Evolutionary conservation across 2,797 vertebrate species (phyloP).

Genomic region (Australoheros facetus): DNA sequence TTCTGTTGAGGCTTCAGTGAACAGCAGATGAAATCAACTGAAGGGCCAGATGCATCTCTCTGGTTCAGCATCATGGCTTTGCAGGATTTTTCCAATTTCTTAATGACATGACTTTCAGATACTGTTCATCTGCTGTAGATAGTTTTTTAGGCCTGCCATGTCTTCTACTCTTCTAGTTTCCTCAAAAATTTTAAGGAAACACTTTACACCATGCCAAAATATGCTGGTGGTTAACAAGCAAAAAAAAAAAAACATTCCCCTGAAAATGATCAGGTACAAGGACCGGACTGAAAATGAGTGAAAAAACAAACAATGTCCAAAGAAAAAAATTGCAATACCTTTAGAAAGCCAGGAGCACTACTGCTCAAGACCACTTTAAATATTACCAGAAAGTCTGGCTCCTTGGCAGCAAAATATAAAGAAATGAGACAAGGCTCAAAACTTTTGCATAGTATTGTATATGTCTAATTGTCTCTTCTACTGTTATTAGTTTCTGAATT

Average conservation of each 20-base stretch:
- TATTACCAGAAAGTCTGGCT: neutral
- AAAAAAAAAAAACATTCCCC: neutral
- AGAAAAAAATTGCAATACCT: neutral
- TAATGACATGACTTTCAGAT: neutral
- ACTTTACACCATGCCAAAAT: neutral
- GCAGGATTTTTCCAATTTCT: neutral
- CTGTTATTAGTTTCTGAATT: neutral
- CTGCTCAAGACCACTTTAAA: neutral
- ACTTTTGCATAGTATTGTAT: neutral
- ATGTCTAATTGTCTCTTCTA: neutral
- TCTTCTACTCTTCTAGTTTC: neutral
- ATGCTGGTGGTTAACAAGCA: neutral
- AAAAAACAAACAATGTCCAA: neutral
- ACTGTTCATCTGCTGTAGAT: neutral
- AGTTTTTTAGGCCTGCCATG: neutral
- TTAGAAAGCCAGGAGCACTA: neutral
- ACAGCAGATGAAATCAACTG: too few species aligned
- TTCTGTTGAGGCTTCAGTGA: too few species aligned
- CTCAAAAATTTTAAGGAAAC: neutral
- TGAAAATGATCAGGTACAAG: neutral
- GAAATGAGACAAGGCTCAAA: neutral
- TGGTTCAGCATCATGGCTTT: neutral
- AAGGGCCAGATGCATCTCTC: too few species aligned
- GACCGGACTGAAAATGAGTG: neutral
- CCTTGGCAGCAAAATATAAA: neutral